These are phyloP conservation scores for Hyposoter dolosus DNA, from an alignment of 2,888 invertebrate genomes.

Conservation along the genomic window DNA sequence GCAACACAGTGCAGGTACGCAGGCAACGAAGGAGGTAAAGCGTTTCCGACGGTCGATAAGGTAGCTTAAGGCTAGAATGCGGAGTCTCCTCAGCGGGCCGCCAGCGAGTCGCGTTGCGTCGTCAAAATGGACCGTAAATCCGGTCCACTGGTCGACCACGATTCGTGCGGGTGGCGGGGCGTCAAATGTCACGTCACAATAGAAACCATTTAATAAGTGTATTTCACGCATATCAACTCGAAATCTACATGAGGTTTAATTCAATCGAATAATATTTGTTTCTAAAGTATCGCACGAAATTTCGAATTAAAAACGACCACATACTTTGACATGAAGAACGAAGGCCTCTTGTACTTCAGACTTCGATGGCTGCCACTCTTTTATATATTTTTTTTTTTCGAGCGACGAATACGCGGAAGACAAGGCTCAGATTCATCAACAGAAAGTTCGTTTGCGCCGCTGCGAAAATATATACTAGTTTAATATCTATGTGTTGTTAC, in stretches of 20 bases:
- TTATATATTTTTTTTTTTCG: constrained; percentile 36
- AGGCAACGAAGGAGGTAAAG: too few relatives aligned
- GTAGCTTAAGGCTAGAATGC: too few relatives aligned
- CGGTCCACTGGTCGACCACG: too few relatives aligned
- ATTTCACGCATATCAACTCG: constrained; percentile 2
- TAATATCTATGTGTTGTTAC: constrained; percentile 7
- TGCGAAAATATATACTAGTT: constrained; percentile 17
- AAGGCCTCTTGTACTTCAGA: constrained; percentile 38
- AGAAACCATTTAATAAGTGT: constrained; percentile 19
- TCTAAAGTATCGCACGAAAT: constrained; percentile 7
- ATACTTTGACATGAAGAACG: constrained; percentile 43
- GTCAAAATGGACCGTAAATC: too few relatives aligned
- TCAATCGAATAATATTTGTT: constrained; percentile 4
- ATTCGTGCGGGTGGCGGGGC: too few relatives aligned
- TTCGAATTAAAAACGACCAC: constrained; percentile 26
- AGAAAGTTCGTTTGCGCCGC: constrained; percentile 35
- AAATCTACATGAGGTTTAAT: background rate
- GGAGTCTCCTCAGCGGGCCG: too few relatives aligned
- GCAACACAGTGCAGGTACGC: too few relatives aligned
- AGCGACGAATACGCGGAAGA: constrained; percentile 32
- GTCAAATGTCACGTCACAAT: too few relatives aligned
- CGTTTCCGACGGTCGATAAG: too few relatives aligned
- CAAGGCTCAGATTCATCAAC: constrained; percentile 38
- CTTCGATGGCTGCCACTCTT: constrained; percentile 43
- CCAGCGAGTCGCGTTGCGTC: too few relatives aligned